phyloP scores from a whole-genome alignment of 1,140 invertebrate genomes.

The Dendrolimus kikuchii region DNA sequence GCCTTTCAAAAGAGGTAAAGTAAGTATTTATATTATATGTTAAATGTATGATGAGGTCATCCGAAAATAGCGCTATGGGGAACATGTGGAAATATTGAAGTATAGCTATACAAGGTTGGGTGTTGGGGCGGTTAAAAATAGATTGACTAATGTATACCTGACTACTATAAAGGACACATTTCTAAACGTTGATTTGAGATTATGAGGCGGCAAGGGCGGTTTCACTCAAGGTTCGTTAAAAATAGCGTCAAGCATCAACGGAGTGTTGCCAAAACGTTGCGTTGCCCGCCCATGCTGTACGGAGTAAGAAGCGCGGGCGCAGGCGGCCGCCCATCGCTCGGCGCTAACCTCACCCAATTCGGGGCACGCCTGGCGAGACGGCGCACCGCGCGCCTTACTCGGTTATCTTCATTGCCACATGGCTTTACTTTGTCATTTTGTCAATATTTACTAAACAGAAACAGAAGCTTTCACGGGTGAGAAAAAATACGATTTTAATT shows the following conservation, averaged over 20 bases:
- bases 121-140: conserved; percentile 21
- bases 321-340: conserved; percentile 21
- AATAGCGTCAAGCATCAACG: conserved; percentile 52
- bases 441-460: too few relatives aligned
- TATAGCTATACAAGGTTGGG: conserved; percentile 19
- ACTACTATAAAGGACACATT: conserved; percentile 21
- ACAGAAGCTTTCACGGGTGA: too few relatives aligned
- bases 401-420: too few relatives aligned
- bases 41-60: conserved; percentile 40
- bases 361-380: conserved; percentile 19
- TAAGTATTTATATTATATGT: conserved; percentile 21
- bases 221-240: conserved; percentile 67
- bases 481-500: too few relatives aligned
- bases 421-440: too few relatives aligned
- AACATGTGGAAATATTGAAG: conserved; percentile 19
- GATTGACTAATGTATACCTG: conserved; percentile 26
- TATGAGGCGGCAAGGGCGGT: conserved; percentile 61
- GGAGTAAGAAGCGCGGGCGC: conserved; percentile 25
- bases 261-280: conserved; percentile 57
- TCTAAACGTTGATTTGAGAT: conserved; percentile 32
- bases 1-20: conserved; percentile 26
- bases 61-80: conserved; percentile 27
- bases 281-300: conserved; percentile 55
- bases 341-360: conserved; percentile 39
- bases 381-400: conserved; percentile 10